Evolutionary conservation across 92 coral and sea anemone genomes (phyloP).

Genomic region (Hydrozoanthus gracilis): DNA sequence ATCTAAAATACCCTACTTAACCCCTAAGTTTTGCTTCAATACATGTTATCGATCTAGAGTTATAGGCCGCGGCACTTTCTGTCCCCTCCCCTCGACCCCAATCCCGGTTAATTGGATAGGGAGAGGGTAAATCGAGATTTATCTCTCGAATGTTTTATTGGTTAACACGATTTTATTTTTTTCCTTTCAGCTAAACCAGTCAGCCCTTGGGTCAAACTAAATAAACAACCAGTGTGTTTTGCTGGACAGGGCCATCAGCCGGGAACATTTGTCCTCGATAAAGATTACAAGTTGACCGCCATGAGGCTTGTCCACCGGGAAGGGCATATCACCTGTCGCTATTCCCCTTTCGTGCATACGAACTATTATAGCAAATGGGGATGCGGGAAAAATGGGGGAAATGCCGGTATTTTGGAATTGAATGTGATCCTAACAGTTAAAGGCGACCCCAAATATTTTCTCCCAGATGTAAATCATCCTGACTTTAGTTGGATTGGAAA

Average conservation of each 20-base stretch:
- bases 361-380: not conserved
- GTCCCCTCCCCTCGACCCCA: too few species aligned
- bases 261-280: not conserved
- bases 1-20: too few species aligned
- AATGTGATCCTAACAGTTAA: not conserved
- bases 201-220: not conserved
- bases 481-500: not conserved
- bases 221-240: not conserved
- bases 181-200: not conserved
- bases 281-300: not conserved
- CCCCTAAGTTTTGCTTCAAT: too few species aligned
- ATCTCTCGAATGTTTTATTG: not conserved
- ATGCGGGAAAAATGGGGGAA: not conserved
- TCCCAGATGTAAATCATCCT: not conserved
- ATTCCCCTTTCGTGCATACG: not conserved
- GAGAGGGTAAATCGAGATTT: not conserved
- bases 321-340: not conserved
- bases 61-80: too few species aligned
- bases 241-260: not conserved
- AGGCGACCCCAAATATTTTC: not conserved
- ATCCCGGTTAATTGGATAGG: too few species aligned
- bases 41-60: too few species aligned
- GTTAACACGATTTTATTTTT: not conserved
- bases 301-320: slow-evolving; percentile 6
- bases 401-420: not conserved